A percentile compares a stretch with the other conserved stretches of the same genome.
Evolutionary conservation across 2,113 vertebrate genomes (phyloP).

Genomic region (Lanius ludovicianus): DNA sequence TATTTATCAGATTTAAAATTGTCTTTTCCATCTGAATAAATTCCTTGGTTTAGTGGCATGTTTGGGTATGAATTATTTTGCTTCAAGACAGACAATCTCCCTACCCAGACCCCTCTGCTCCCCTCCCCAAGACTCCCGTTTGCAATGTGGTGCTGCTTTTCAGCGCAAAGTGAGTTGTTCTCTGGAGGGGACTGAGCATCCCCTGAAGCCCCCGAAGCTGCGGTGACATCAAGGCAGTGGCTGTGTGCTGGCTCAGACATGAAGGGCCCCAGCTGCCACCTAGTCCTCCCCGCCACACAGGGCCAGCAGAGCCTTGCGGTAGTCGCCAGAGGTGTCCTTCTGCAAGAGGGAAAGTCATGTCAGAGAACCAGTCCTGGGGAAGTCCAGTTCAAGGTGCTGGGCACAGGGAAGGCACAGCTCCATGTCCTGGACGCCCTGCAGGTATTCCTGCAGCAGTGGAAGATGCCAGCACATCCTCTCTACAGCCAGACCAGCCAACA

Average conservation of each 20-base stretch:
- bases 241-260: constrained; percentile 41
- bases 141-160: background rate
- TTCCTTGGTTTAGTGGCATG: background rate
- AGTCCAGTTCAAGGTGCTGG: background rate
- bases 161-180: constrained; percentile 13
- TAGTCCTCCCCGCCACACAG: constrained; percentile 94
- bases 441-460: background rate
- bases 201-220: constrained; percentile 47
- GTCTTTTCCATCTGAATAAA: background rate
- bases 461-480: background rate
- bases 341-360: constrained; percentile 56
- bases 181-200: background rate
- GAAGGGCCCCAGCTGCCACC: background rate
- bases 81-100: background rate
- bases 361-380: background rate
- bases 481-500: background rate
- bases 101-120: background rate
- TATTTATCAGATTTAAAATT: constrained; percentile 52
- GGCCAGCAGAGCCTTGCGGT: constrained; percentile 86
- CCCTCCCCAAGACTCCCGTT: background rate
- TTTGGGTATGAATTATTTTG: constrained; percentile 14
- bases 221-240: constrained; percentile 53
- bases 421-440: background rate
- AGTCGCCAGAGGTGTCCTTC: constrained; percentile 96
- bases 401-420: background rate